Evolutionary conservation across 2,113 vertebrate genomes (phyloP).

Genomic region (Microcebus lehilahytsara): DNA sequence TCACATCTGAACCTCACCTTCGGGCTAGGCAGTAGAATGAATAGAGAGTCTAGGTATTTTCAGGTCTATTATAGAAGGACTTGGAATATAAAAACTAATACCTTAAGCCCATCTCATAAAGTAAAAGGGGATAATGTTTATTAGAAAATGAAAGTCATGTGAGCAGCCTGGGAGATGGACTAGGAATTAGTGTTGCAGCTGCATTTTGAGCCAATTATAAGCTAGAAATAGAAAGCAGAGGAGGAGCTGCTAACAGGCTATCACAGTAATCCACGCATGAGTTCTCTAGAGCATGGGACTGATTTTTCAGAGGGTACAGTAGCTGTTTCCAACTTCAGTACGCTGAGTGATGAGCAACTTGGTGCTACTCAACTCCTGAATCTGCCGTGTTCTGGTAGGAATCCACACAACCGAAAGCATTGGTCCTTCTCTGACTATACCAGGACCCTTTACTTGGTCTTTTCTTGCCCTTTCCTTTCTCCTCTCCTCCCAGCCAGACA

Average conservation of each 20-base stretch:
- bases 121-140: neutral
- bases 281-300: neutral
- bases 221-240: slow-evolving; percentile 57
- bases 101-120: neutral
- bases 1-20: neutral
- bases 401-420: neutral
- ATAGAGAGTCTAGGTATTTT: neutral
- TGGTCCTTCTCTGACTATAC: neutral
- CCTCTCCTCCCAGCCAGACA: neutral
- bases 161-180: slow-evolving; percentile 13
- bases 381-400: neutral
- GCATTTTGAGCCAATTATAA: slow-evolving; percentile 30
- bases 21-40: neutral
- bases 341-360: too few relatives aligned
- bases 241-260: neutral
- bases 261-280: neutral
- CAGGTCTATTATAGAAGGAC: neutral
- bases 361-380: neutral
- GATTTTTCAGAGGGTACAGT: neutral
- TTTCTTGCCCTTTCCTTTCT: neutral
- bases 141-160: neutral
- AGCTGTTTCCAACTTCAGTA: neutral
- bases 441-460: neutral
- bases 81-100: neutral
- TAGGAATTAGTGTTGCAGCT: slow-evolving; percentile 23